Base-by-base conservation (phyloP, 2,888 invertebrate genomes). In the Himalopsyche tibetana region DNA sequence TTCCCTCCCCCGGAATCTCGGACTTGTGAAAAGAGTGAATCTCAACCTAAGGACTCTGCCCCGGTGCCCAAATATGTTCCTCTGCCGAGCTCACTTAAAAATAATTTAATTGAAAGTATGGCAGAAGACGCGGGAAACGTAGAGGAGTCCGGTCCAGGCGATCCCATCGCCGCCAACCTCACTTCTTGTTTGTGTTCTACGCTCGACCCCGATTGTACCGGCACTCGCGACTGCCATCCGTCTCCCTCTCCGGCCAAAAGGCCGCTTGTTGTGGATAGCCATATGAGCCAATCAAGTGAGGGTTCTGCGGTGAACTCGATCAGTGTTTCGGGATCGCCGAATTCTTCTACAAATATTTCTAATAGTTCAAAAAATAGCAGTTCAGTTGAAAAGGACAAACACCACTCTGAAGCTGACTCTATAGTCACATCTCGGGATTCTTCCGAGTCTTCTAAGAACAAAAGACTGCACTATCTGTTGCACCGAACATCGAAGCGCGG, bases 401-500 rank as follows among this genome's bases (percentile, higher is more conserved):
- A 40, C 42, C 42, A 82, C 15, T 6, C 42, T 42, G 42, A 45
- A 28, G 40, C 28, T 4, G 40, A 15, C 56, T 45, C 55, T 56
- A 40, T 12, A 42, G 19, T n/a, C 28, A 4, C 80, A 9, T 56
- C 82, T 40, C 84, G 82, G 38, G 84, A 86, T 17, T 63, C 63
- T 90, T 92, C 91, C 89, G 93, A 93, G 89, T 93, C 93, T 63
- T 89, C 92, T 84, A 93, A 93, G 89, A 93, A 93, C 89, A 93
- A 93, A 89, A 91, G 93, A 87, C 93, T 93, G 89, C 93, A 93
- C 89, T 93, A 93, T 89, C 90, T 93, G 89, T 91, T 93, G 56
- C 93, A 93, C 88, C 93, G 93, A 90, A 93, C 93, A 11, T 93
- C 93, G 6, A 93, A 93, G 90, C 93, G 92, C 88, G 93, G 93